Conservation (phyloP, 2,797 vertebrate genomes). For the Urosaurus nigricauda region DNA sequence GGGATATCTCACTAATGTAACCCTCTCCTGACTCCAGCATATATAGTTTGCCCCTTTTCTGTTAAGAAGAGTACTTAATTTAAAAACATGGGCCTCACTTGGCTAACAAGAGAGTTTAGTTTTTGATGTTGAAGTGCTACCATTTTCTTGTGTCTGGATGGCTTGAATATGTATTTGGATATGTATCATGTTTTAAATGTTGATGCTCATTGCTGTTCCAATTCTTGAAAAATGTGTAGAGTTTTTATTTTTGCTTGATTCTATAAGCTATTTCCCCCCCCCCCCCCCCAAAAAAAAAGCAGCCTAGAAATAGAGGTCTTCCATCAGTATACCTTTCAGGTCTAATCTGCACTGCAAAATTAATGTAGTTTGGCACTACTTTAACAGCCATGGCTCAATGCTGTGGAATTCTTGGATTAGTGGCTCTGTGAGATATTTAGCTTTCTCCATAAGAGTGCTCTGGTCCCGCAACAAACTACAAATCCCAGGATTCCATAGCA, state of each 20-base stretch:
- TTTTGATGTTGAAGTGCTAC: not conserved
- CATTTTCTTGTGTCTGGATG: not conserved
- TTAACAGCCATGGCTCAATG: no score
- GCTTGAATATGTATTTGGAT: not conserved
- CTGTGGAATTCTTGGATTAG: no score
- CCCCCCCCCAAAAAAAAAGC: not conserved
- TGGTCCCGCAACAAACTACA: no score
- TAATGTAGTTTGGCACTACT: no score
- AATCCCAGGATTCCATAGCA: no score
- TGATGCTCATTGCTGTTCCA: not conserved
- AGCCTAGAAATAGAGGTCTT: not conserved
- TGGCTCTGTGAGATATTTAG: no score
- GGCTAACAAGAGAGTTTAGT: not conserved
- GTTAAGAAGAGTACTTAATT: not conserved
- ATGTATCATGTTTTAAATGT: not conserved
- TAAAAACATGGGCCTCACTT: not conserved
- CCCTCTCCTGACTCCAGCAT: not conserved
- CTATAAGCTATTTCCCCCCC: not conserved
- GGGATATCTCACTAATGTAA: no score
- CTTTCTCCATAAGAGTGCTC: no score
- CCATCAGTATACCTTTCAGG: no score
- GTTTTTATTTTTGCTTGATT: not conserved
- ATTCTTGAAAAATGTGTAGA: not conserved
- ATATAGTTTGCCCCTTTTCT: not conserved
- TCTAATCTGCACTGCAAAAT: no score